phyloP scores from a whole-genome alignment of 2,797 vertebrate species.

The Siniperca scherzeri region DNA sequence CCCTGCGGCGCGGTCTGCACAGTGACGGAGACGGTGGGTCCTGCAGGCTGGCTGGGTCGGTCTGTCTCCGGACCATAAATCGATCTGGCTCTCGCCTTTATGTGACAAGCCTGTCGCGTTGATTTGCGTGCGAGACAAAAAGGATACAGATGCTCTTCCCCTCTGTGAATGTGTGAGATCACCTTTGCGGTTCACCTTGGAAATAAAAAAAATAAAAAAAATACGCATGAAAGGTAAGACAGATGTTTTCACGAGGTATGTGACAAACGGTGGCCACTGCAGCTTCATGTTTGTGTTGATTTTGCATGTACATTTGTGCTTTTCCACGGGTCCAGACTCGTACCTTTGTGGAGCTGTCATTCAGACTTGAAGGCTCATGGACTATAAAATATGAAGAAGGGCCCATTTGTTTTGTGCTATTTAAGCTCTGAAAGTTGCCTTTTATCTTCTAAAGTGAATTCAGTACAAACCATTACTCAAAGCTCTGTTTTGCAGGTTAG shows the following conservation, averaged over 20 bases:
- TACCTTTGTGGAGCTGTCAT: constrained; percentile 24
- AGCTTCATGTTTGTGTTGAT: background rate
- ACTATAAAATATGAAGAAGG: background rate
- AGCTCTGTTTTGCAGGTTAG: constrained; percentile 8
- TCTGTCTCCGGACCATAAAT: constrained; percentile 16
- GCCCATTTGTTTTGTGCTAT: constrained; percentile 1
- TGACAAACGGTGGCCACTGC: background rate
- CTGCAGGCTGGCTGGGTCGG: constrained; percentile 20
- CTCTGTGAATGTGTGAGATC: constrained; percentile 45
- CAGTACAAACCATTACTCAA: background rate
- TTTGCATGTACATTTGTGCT: background rate
- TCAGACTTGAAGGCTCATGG: constrained; percentile 33
- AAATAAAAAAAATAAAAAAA: constrained; percentile 18
- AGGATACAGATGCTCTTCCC: constrained; percentile 30
- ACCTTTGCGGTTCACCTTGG: constrained; percentile 80
- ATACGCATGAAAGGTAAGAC: constrained; percentile 65
- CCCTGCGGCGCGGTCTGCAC: constrained; percentile 41
- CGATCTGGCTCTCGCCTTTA: constrained; percentile 1
- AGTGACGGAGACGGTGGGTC: constrained; percentile 46
- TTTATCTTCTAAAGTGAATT: constrained; percentile 46
- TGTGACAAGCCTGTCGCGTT: constrained; percentile 30
- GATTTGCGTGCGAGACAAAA: constrained; percentile 2
- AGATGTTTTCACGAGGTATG: background rate
- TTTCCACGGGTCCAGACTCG: background rate
- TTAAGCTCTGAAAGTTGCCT: constrained; percentile 54